These are phyloP conservation scores for Lasius platythorax DNA, from an alignment of 2,888 invertebrate genomes.

Conservation along the genomic window DNA sequence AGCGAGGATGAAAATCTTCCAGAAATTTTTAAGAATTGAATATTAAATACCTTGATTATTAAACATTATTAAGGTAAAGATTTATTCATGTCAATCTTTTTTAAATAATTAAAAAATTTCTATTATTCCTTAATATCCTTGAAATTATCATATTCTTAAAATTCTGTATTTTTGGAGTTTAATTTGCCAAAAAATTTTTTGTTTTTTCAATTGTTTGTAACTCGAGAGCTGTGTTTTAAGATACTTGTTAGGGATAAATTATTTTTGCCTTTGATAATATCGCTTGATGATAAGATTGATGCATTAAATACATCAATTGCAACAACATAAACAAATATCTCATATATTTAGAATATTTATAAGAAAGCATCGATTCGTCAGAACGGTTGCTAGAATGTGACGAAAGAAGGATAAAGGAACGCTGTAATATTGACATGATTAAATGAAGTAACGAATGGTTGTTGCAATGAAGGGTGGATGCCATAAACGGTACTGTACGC, in stretches of 20 bases:
- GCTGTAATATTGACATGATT: constrained; percentile 31
- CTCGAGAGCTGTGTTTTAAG: neutral
- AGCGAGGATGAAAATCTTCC: neutral
- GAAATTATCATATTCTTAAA: neutral
- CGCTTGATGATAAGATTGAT: neutral
- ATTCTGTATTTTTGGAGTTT: neutral
- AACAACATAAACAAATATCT: neutral
- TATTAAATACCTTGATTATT: neutral
- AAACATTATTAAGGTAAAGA: neutral
- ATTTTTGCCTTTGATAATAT: neutral
- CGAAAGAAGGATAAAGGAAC: neutral
- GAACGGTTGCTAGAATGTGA: neutral
- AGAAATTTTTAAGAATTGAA: neutral
- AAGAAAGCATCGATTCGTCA: neutral
- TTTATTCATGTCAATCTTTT: neutral
- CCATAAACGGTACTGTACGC: constrained; percentile 40
- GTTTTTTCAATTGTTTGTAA: neutral
- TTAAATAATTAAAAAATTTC: neutral
- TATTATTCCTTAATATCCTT: neutral
- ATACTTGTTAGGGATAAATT: neutral
- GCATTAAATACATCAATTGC: neutral
- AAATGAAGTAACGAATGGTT: constrained; percentile 39
- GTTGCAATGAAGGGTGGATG: constrained; percentile 19
- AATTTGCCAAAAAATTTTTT: neutral
- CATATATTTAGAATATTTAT: neutral